Base-by-base conservation (phyloP, 2,113 vertebrate genomes). In the Psilopsiagon aymara region DNA sequence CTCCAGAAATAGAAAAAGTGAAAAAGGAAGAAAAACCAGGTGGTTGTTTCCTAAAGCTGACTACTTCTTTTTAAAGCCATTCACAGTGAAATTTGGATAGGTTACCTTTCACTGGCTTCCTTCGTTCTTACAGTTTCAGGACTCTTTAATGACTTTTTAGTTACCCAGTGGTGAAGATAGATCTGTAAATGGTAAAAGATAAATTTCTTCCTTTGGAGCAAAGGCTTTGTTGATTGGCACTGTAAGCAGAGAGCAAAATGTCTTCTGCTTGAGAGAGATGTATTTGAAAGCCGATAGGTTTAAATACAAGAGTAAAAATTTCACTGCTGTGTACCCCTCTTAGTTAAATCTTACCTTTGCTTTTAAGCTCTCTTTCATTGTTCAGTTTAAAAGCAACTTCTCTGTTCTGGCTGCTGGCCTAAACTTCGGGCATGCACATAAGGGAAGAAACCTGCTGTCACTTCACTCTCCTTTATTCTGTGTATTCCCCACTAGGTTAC, bases 1-100 rank as follows among this genome's bases (percentile, higher is more conserved):
- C 97, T 97, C 52, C 97, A 87, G 98, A 98, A 71, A 68, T 97
- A 97, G 98, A 98, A 96, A 98, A 98, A 96, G 86, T 95, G 71
- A 98, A 98, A 95, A 98, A 98, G 95, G 98, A 98, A 95, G 98
- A 98, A 97, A 98, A 97, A 86, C 1, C 98, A 98, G 98, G 98
- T 99, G 98, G 98, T 97, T 98, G 75, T 92, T 97, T 95, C 46
- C 68, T 80, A 66, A 73, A 95, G 60, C 70, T 93, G 88, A 92
- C 4, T 68, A 18, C 63, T 63, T 66, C 53, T 28, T 82, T 95
- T 90, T 24, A 83, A 96, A 88, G 41, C 47, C 51, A 46, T 87
- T 53, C 41, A 15, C 13, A 69, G 59, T 53, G 9, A 79, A 71
- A 43, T 76, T 70, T 63, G 57, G 33, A 37, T 74, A 73, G 70